Evolutionary conservation across 2,113 vertebrate species (phyloP), one percentile per base, ranked within the genome.

Genomic region (Ctenomys sociabilis): DNA sequence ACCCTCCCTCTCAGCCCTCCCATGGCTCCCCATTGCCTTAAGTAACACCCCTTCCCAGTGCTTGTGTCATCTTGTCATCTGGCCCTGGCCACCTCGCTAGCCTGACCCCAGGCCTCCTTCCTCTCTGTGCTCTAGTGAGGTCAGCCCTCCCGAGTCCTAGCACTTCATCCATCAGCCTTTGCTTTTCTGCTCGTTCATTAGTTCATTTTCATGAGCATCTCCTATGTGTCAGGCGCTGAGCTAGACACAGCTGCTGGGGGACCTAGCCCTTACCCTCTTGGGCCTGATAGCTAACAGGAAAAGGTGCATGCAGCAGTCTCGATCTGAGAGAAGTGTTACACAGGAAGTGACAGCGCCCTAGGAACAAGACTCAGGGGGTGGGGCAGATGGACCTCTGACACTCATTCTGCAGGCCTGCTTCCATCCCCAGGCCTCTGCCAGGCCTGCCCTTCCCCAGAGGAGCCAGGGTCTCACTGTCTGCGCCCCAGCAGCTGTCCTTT

Each of bases 221-320:
- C 17, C 54, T 0, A 2, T 0, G 11, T 54, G 43, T 40, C n/a
- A 72, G 43, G 1, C 7, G 26, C 83, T 70, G 21, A 40, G 40
- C 40, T 77, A 30, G 40, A 45, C 13, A 3, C 3, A 2, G 24
- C 22, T n/a, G 22, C 52, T 40, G 26, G 72, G 24, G 12, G 77
- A 64, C 83, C 32, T 13, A 2, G 43, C n/a, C 59, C 9, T 52
- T 11, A 43, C 16, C 54, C 17, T 49, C 78, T 66, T 3, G 1
- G 78, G 5, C 35, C 72, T 70, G 21, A 37, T 28, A 28, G n/a
- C 8, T 19, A 49, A 61, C 7, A 32, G 40, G 35, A 63, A 45
- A 54, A 54, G 72, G 30, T 30, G 17, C 72, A 37, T 1, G 2
- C 28, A 30, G 5, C 13, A 0, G 21, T 32, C 24, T 14, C 37